Evolutionary conservation across 2,797 vertebrate genomes (phyloP).

Genomic region (Aplochiton taeniatus): DNA sequence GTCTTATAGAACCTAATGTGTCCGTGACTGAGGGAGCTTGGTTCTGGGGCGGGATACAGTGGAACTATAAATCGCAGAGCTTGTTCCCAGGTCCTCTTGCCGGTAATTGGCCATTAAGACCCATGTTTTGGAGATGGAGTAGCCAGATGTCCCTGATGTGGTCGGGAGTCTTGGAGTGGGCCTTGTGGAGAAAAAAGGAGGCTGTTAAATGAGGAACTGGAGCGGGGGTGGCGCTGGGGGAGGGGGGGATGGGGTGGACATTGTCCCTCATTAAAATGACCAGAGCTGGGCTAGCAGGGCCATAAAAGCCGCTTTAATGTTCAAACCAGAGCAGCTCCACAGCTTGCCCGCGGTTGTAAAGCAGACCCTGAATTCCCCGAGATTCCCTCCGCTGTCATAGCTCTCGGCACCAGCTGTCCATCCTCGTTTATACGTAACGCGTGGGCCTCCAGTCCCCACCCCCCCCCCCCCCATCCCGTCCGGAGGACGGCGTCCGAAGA

Average conservation of each 20-base stretch:
- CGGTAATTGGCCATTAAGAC: slow-evolving; percentile 77
- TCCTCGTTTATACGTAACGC: slow-evolving; percentile 62
- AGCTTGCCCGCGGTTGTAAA: slow-evolving; percentile 66
- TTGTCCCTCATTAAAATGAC: slow-evolving; percentile 74
- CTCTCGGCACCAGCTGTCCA: slow-evolving; percentile 71
- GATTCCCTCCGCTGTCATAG: slow-evolving; percentile 60
- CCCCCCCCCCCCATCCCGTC: slow-evolving; percentile 54
- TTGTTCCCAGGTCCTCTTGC: slow-evolving; percentile 64
- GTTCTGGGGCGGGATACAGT: slow-evolving; percentile 66
- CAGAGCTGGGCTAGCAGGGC: slow-evolving; percentile 55
- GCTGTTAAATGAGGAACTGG: slow-evolving; percentile 55
- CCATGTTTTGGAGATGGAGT: slow-evolving; percentile 69
- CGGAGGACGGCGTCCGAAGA: slow-evolving; percentile 30
- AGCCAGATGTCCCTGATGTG: slow-evolving; percentile 76
- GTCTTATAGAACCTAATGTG: slow-evolving; percentile 77
- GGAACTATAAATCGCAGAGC: slow-evolving; percentile 70
- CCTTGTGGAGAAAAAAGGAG: slow-evolving; percentile 36
- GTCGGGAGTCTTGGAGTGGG: slow-evolving; percentile 57
- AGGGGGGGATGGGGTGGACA: slow-evolving; percentile 57
- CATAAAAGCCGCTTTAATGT: slow-evolving; percentile 73
- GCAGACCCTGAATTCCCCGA: slow-evolving; percentile 62
- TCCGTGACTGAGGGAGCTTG: slow-evolving; percentile 68
- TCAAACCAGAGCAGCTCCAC: slow-evolving; percentile 72
- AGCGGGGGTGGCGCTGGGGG: slow-evolving; percentile 36
- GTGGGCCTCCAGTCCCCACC: slow-evolving; percentile 25